Evolutionary conservation across 2,797 vertebrate genomes (phyloP).

Genomic region (Peromyscus melanophrys): DNA sequence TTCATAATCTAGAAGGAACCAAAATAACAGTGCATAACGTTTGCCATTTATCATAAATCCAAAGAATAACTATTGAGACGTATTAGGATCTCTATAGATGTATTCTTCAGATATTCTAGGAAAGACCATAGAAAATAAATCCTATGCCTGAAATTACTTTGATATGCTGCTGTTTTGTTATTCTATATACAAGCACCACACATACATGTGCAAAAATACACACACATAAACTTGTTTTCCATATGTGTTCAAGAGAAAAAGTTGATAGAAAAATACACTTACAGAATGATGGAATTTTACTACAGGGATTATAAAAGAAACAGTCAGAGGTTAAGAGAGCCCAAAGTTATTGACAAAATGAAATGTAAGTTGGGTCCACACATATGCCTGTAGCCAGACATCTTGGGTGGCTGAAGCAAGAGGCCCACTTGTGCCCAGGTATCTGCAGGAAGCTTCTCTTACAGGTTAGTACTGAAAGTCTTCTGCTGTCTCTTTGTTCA

Average conservation of each 20-base stretch:
- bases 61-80: background rate
- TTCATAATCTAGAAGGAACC: slow-evolving; percentile 95
- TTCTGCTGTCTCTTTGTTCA: background rate
- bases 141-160: slow-evolving; percentile 21
- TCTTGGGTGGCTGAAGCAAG: background rate
- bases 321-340: slow-evolving; percentile 28
- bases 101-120: slow-evolving; percentile 6
- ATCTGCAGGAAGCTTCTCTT: background rate
- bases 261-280: background rate
- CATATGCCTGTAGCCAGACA: background rate
- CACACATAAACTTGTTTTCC: background rate
- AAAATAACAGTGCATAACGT: background rate
- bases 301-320: slow-evolving; percentile 22
- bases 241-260: background rate
- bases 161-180: background rate
- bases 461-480: background rate
- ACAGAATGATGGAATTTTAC: background rate
- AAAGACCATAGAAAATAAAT: background rate
- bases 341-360: background rate
- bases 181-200: background rate
- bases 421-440: background rate
- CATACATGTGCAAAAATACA: background rate
- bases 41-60: background rate
- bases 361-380: background rate
- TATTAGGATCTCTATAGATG: background rate